phyloP scores from a whole-genome alignment of 2,888 invertebrate genomes.

The Sminthurides aquaticus region DNA sequence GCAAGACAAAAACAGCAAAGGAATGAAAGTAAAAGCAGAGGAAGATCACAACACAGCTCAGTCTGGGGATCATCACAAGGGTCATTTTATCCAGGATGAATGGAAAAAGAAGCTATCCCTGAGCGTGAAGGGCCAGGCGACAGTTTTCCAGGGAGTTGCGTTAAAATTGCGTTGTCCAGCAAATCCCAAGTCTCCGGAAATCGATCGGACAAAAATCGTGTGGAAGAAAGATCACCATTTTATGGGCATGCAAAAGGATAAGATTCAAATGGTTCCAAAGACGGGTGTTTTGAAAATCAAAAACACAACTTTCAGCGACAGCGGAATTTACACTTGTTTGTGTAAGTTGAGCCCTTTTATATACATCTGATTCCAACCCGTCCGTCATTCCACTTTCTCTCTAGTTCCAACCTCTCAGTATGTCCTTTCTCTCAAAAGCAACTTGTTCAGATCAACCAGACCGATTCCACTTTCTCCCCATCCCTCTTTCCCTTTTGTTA shows the following conservation, averaged over 20 bases:
- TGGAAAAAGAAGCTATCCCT: slow-evolving; percentile 72
- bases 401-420: too few relatives aligned
- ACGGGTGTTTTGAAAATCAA: slow-evolving; percentile 80
- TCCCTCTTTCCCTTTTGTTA: too few relatives aligned
- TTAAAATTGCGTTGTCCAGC: slow-evolving; percentile 88
- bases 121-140: slow-evolving; percentile 83
- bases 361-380: not conserved
- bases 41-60: too few relatives aligned
- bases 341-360: too few relatives aligned
- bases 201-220: slow-evolving; percentile 63
- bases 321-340: slow-evolving; percentile 77
- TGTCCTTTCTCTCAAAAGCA: slow-evolving; percentile 3
- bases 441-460: not conserved
- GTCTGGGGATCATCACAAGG: too few relatives aligned
- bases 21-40: too few relatives aligned
- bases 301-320: slow-evolving; percentile 70
- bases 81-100: slow-evolving; percentile 69
- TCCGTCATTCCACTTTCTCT: not conserved
- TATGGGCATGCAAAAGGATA: slow-evolving; percentile 59
- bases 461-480: not conserved
- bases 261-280: slow-evolving; percentile 78
- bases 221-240: slow-evolving; percentile 83
- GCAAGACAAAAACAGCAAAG: too few relatives aligned
- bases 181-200: slow-evolving; percentile 17
- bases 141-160: slow-evolving; percentile 81